phyloP scores from a whole-genome alignment of 2,888 invertebrate genomes.

The Cosmopolites sordidus region DNA sequence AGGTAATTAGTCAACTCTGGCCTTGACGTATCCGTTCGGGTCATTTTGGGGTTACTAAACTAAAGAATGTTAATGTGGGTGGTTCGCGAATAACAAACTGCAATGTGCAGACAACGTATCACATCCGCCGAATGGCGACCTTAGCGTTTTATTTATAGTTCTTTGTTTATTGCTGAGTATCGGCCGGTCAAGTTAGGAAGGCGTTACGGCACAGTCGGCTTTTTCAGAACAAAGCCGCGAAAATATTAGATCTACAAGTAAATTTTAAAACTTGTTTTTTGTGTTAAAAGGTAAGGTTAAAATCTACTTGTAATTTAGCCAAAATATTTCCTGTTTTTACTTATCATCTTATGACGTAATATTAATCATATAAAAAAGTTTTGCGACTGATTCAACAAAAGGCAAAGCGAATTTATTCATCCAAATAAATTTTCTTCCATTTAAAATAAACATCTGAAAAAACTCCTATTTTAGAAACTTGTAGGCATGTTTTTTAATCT shows the following conservation, averaged over 20 bases:
- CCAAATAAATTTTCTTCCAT: no score
- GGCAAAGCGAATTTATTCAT: no score
- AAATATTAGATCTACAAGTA: background rate
- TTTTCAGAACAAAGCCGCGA: constrained; percentile 1
- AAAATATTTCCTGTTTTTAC: no score
- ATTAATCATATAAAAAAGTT: no score
- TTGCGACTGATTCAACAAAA: no score
- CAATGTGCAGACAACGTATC: constrained; percentile 33
- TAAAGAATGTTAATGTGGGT: constrained; percentile 35
- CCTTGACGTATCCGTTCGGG: constrained; percentile 28
- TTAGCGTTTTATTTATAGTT: constrained; percentile 29
- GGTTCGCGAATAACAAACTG: constrained; percentile 34
- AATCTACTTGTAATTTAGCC: no score
- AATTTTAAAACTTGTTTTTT: no score
- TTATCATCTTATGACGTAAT: no score
- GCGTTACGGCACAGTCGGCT: background rate
- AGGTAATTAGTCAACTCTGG: constrained; percentile 27
- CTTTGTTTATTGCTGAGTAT: constrained; percentile 25
- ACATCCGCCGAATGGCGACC: constrained; percentile 31
- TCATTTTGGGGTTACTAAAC: constrained; percentile 36
- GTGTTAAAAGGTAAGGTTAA: no score
- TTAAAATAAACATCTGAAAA: no score
- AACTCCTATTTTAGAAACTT: no score
- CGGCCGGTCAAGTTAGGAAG: background rate
- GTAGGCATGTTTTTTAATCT: no score